phyloP scores from a whole-genome alignment of 2,888 invertebrate genomes.

The Cactoblastis cactorum region DNA sequence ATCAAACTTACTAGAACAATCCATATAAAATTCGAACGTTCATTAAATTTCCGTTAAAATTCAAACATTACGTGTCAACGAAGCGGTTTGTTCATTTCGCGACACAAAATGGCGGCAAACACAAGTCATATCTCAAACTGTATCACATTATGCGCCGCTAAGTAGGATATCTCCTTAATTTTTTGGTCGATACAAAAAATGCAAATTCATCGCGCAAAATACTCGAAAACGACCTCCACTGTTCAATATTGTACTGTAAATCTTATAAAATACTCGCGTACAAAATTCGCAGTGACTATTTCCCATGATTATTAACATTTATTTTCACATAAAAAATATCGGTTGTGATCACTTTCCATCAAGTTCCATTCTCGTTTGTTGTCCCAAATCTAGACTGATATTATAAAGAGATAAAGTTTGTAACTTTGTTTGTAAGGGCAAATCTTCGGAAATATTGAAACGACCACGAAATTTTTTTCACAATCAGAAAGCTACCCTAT shows the following conservation, averaged over 20 bases:
- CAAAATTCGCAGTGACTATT: slow-evolving; percentile 29
- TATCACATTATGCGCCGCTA: slow-evolving; percentile 44
- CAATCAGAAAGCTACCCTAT: too few species aligned
- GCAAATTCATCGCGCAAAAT: slow-evolving; percentile 1
- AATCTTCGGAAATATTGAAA: too few species aligned
- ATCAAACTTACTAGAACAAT: too few species aligned
- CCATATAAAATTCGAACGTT: too few species aligned
- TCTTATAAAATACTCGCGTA: slow-evolving; percentile 32
- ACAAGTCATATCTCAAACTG: slow-evolving; percentile 47
- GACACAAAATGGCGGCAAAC: slow-evolving; percentile 22
- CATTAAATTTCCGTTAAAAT: too few species aligned
- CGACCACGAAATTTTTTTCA: too few species aligned
- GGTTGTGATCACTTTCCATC: too few species aligned
- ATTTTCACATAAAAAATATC: neutral
- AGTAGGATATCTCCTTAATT: neutral
- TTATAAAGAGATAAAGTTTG: too few species aligned
- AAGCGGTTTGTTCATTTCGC: neutral
- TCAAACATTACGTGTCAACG: too few species aligned
- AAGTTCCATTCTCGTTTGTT: too few species aligned
- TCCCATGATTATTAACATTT: neutral
- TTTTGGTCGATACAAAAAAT: slow-evolving; percentile 7
- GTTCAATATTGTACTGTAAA: slow-evolving; percentile 7
- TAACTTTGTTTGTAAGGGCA: too few species aligned
- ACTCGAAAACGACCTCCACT: neutral
- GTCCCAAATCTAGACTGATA: too few species aligned